These are phyloP conservation scores for Sphaerophoria taeniata DNA, from an alignment of 2,888 invertebrate species.

Conservation along the genomic window DNA sequence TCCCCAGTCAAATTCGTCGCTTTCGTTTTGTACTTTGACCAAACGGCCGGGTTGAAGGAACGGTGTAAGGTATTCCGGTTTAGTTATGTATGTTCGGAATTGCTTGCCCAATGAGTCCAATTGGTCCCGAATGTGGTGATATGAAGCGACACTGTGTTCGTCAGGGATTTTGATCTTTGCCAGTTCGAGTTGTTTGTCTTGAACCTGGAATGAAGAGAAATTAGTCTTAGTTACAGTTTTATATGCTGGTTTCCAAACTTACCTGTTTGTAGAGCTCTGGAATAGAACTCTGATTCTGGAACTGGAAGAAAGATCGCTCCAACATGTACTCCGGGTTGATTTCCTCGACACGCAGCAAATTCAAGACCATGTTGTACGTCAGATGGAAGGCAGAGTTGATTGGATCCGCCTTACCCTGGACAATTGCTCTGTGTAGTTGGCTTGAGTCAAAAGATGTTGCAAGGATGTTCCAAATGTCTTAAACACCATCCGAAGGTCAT, in stretches of 20 bases:
- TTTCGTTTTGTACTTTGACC: slow-evolving; percentile 94
- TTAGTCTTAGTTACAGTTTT: background rate
- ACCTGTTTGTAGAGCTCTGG: slow-evolving; percentile 92
- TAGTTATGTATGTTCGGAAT: slow-evolving; percentile 91
- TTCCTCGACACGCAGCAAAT: slow-evolving; percentile 98
- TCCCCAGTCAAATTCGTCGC: slow-evolving; percentile 97
- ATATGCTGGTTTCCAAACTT: slow-evolving; percentile 69
- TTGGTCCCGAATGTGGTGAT: slow-evolving; percentile 93
- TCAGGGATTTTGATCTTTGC: slow-evolving; percentile 87
- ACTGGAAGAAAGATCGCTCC: slow-evolving; percentile 98
- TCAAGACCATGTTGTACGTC: slow-evolving; percentile 99
- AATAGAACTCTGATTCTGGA: slow-evolving; percentile 98
- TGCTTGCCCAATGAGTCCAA: slow-evolving; percentile 89
- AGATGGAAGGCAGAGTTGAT: slow-evolving; percentile 99
- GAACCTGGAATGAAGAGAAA: slow-evolving; percentile 70
- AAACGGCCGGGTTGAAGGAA: slow-evolving; percentile 97
- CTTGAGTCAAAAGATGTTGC: no score
- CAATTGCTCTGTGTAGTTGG: slow-evolving; percentile 90
- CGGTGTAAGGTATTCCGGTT: slow-evolving; percentile 94
- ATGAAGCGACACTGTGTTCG: slow-evolving; percentile 91
- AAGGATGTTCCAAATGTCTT: no score
- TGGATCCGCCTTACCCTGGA: slow-evolving; percentile 96
- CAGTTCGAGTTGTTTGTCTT: slow-evolving; percentile 86
- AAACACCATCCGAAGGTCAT: no score
- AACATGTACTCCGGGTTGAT: slow-evolving; percentile 99